A percentile compares a stretch with the other conserved stretches of the same genome.
Conservation (phyloP, 2,888 invertebrate species). For the Dryobotodes eremita region DNA sequence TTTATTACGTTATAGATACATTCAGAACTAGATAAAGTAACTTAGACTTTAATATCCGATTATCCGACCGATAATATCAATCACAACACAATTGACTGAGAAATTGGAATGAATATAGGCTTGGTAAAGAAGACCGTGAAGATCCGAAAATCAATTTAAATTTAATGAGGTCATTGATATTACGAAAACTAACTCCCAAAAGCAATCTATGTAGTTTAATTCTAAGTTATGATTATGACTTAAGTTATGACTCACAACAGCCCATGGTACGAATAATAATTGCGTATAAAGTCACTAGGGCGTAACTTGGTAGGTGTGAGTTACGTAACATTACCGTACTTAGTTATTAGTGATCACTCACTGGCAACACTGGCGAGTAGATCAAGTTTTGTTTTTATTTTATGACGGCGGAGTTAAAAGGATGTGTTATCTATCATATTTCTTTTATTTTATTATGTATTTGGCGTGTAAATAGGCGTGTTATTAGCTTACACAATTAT, state of each 20-base stretch:
- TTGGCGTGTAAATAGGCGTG: not conserved
- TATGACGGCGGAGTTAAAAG: conserved; percentile 27
- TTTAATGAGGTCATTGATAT: conserved; percentile 36
- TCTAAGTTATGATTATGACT: conserved; percentile 51
- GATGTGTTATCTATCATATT: conserved; percentile 1
- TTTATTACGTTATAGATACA: too few species aligned
- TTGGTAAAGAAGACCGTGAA: not conserved
- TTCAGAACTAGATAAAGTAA: not conserved
- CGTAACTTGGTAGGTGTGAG: conserved; percentile 59
- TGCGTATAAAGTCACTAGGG: conserved; percentile 54
- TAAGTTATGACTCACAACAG: conserved; percentile 54
- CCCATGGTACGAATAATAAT: conserved; percentile 53
- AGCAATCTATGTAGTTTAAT: conserved; percentile 52
- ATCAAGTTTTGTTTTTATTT: conserved; percentile 23
- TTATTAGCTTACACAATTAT: not conserved
- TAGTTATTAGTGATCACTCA: conserved; percentile 64
- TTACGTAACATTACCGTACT: conserved; percentile 53
- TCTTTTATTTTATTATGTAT: not conserved
- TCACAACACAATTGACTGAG: not conserved
- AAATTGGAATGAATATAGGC: not conserved
- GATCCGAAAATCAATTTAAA: conserved; percentile 18
- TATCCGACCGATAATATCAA: conserved; percentile 3
- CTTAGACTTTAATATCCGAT: not conserved
- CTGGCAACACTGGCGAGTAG: conserved; percentile 44
- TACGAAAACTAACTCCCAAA: conserved; percentile 46